Percentiles rank a stretch among this genome's conserved stretches.
Conservation (phyloP, 2,113 vertebrate genomes). For the Odocoileus hemionus region DNA sequence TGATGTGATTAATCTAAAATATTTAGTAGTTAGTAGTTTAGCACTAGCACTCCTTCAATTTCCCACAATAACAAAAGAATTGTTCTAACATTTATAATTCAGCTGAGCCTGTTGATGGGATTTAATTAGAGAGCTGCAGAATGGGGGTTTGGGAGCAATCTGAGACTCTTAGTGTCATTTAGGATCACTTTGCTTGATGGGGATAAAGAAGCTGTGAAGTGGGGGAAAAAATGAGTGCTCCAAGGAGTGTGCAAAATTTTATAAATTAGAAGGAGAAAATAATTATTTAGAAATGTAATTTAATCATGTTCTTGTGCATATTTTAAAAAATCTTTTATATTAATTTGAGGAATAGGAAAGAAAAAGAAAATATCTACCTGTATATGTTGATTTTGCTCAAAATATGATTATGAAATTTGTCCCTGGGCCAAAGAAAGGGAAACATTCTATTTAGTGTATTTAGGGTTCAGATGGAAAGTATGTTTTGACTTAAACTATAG, state of each 20-base stretch:
- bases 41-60: not conserved
- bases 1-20: not conserved
- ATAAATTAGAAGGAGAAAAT: not conserved
- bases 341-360: not conserved
- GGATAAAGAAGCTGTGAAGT: not conserved
- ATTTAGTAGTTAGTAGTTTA: not conserved
- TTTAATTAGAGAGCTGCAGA: not conserved
- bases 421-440: not conserved
- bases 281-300: constrained; percentile 7
- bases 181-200: not conserved
- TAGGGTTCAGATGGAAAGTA: not conserved
- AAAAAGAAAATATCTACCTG: not conserved
- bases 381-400: not conserved
- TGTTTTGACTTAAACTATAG: not conserved
- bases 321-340: not conserved
- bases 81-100: not conserved
- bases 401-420: not conserved
- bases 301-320: not conserved
- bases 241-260: not conserved
- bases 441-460: not conserved
- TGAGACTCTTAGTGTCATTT: not conserved
- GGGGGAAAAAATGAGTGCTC: not conserved
- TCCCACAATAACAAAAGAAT: not conserved
- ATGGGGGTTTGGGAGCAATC: not conserved
- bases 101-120: not conserved